Base-by-base conservation (phyloP, 2,797 vertebrate genomes). In the Sebastes steindachneri region DNA sequence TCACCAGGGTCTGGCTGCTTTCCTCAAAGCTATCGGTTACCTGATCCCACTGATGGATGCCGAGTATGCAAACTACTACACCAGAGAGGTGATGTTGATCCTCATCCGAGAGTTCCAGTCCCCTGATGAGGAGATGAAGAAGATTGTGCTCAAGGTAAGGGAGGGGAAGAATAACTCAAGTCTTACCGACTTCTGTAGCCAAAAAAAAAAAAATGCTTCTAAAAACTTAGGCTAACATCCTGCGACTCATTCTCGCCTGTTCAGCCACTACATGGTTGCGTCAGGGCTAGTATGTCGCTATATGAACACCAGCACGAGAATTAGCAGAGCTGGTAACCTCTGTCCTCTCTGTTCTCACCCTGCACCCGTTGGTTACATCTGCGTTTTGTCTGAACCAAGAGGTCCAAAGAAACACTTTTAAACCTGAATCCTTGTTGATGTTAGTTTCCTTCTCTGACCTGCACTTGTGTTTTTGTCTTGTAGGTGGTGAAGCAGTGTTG, bases 21-120 rank as follows among this genome's bases (percentile, higher is more conserved):
- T 99, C 93, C 95, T 99, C 90, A 99, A 99, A 94, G 99, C 99
- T 12, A 99, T 99, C 78, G 99, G 99, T 14, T 99, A 99, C 86
- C 95, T 99, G 86, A 99, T 99, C 93, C 99, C 99, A 2, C 94
- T 99, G 80, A 99, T 99, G 99, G 99, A 99, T 82, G 99, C 99
- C 0, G 99, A 99, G 84, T 99, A 99, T 67, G 99, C 99, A 7
- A 99, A 99, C 96, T 99, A 99, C 89, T 99, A 99, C 85, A 99
- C 99, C 88, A 96, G 99, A 80, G 99, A 99, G 95, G 99, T 99
- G 92, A 99, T 99, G 99, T 83, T 99, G 70, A 99, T 99, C 94
- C 98, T 99, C 80, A 99, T 99, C 95, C 93, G 99, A 96, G 99
- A 99, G 96, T 99, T 99, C 91, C 99, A 99, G 70, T 99, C 99